Evolutionary conservation across 30 jellyfish, hydroid and myxozoan genomes (phyloP), one percentile per base, ranked within the genome.

Genomic region (Turritopsis dohrnii): DNA sequence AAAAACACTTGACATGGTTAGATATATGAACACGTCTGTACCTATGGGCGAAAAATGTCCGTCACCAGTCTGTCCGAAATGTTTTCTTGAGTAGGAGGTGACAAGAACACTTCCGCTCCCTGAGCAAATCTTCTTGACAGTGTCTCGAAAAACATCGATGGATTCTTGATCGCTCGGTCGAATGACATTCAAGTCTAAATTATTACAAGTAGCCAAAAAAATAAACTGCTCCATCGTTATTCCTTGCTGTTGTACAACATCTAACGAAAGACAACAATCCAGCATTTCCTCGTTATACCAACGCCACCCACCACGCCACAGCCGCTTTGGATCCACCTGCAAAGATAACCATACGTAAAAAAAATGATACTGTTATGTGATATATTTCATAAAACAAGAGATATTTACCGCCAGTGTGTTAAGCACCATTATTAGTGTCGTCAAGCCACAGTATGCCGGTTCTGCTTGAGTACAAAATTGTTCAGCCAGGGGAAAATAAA

Each of bases 11-110:
- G n/a, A n/a, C n/a, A n/a, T n/a, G n/a, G n/a, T n/a, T n/a, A n/a
- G n/a, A n/a, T n/a, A n/a, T n/a, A n/a, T n/a, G n/a, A n/a, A n/a
- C n/a, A n/a, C n/a, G n/a, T n/a, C n/a, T 66, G 9, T 69, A 77
- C 92, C 97, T 18, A 90, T 86, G 65, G 97, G 97, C 18, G 97
- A 85, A 86, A 85, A 90, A 85, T 90, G 97, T 41, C 97, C 97
- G 24, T 83, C 92, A 22, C 97, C 97, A 29, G 97, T 90, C 75
- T 90, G 97, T 16, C 82, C 76, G 22, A 90, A 76, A 16, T 83
- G 80, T 7, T 79, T 29, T 73, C 97, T 79, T 29, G 97, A 85
- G 74, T 90, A 90, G 27, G 97, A 90, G 16, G 79, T 84, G 13
- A 84, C 89, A 25, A 85, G 65, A 26, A 85, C 66, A 23, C 75